Conservation (phyloP, 2,888 invertebrate genomes). For the Eurytoma californica region DNA sequence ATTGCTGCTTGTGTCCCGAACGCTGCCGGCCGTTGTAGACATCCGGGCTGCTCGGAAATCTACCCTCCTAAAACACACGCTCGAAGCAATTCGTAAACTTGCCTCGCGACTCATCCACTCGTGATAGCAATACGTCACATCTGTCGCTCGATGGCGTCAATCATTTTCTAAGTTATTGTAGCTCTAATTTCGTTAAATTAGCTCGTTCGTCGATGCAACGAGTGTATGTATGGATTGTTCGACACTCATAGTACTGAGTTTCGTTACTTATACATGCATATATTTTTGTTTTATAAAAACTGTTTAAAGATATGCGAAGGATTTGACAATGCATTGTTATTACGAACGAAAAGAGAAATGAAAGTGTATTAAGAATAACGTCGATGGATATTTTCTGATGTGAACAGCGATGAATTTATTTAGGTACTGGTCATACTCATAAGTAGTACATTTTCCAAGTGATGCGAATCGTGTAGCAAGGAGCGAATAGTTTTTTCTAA, state of each 20-base stretch:
- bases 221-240: too few species aligned
- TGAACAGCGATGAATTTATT: slow-evolving; percentile 46
- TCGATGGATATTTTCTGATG: background rate
- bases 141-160: background rate
- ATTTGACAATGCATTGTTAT: background rate
- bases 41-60: slow-evolving; percentile 68
- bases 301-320: background rate
- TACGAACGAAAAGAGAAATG: slow-evolving; percentile 2
- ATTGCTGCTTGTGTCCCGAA: slow-evolving; percentile 7
- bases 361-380: background rate
- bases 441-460: slow-evolving; percentile 36
- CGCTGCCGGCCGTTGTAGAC: slow-evolving; percentile 23
- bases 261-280: background rate
- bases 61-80: slow-evolving; percentile 69
- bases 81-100: slow-evolving; percentile 59
- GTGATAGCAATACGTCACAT: slow-evolving; percentile 5
- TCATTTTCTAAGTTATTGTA: too few species aligned
- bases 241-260: background rate
- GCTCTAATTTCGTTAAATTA: too few species aligned
- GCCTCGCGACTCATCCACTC: slow-evolving; percentile 15
- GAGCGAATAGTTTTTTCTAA: slow-evolving; percentile 1
- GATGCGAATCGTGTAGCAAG: slow-evolving; percentile 17
- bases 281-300: background rate
- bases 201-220: too few species aligned
- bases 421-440: slow-evolving; percentile 28